phyloP scores from a whole-genome alignment of 2,113 vertebrate genomes.

The Thomomys bottae region DNA sequence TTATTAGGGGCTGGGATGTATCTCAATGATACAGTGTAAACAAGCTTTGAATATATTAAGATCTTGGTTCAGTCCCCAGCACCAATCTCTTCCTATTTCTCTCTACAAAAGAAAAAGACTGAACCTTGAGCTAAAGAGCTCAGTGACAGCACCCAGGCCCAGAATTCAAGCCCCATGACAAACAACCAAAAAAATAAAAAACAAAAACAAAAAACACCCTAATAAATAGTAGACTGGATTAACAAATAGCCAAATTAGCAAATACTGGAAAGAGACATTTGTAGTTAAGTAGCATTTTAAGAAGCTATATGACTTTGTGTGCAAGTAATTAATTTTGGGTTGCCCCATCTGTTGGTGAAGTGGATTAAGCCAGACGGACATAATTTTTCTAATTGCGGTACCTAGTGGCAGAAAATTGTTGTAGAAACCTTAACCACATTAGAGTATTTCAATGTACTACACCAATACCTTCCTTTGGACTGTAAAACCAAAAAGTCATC shows the following conservation, averaged over 20 bases:
- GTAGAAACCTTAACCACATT: conserved; percentile 20
- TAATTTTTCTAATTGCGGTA: conserved; percentile 29
- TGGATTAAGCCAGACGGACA: neutral
- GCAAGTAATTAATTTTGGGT: neutral
- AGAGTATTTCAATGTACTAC: conserved; percentile 11
- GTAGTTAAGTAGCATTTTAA: conserved; percentile 7
- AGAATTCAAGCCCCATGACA: too few relatives aligned
- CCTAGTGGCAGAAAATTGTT: neutral
- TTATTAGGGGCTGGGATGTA: neutral
- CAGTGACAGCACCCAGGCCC: too few relatives aligned
- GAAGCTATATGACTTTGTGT: neutral
- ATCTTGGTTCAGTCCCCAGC: neutral
- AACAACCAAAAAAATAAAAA: too few relatives aligned
- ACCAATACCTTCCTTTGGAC: neutral
- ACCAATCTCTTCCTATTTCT: too few relatives aligned
- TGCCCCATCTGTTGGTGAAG: conserved; percentile 1
- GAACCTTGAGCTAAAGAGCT: too few relatives aligned
- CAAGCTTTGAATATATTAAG: neutral
- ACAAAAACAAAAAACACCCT: too few relatives aligned
- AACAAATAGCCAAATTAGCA: neutral
- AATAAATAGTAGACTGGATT: neutral
- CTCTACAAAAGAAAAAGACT: neutral
- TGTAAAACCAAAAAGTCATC: conserved; percentile 29
- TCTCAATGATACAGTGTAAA: neutral
- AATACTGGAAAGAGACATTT: neutral